Base-by-base conservation (phyloP, 2,797 vertebrate species). In the Anguilla marmorata region DNA sequence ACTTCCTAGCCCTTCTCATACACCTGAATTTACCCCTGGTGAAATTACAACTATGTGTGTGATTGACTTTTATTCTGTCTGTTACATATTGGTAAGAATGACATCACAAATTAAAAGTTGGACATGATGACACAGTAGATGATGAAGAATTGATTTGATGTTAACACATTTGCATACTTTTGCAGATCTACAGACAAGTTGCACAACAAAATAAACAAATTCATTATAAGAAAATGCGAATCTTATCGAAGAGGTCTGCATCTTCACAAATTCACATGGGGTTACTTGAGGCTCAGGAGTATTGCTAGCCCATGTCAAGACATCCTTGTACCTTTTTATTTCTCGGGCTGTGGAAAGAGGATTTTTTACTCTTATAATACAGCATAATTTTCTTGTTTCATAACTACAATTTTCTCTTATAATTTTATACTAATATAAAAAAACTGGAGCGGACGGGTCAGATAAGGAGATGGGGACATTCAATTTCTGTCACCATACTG, bases 321-420 rank as follows among this genome's bases (percentile, higher is more conserved):
- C 37, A 45, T 45, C 33, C 33, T 41, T 4, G 33, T 21, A 79
- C 37, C 3, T 37, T 45, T 33, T 74, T 37, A 14, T 74, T 37
- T 74, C 27, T 74, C 24, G 30, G 19, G n/a, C 37, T 21, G 74
- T 45, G 74, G 74, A 19, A 41, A 3, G 14, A n/a, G 14, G 14
- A 45, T 16, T 79, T 79, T 79, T 27, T 69, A 69, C 63, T 69
- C 63, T n/a, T 69, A 27, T 9, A 69, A 69, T 27, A 69, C n/a
- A n/a, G 27, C 63, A 79, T 74, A 87, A 87, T 84, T 87, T 50
- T 82, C 30, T 21, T 63, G 87, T 84, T 72, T 87, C 48, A 84
- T 74, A 37, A 85, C 48, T 72, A 21, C 19, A 41, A 84, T 84
- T 84, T 84, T 87, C 45, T 50, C 56, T 84, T 72, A 58, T 84